Percentiles rank a stretch among this genome's conserved stretches.
These are phyloP conservation scores for Macropodus opercularis DNA, from an alignment of 2,797 vertebrate genomes.

Conservation along the genomic window DNA sequence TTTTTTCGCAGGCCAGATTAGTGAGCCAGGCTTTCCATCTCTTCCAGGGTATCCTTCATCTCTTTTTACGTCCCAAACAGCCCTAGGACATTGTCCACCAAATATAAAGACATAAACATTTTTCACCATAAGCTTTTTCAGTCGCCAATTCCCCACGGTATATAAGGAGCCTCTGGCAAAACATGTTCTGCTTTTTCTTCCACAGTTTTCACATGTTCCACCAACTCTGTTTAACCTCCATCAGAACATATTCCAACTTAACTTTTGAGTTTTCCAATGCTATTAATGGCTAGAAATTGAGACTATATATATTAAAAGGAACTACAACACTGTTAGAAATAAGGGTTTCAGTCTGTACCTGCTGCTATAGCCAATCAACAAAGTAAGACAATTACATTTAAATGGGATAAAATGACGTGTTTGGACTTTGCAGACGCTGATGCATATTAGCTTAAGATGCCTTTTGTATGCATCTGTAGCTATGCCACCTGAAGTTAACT, in stretches of 20 bases:
- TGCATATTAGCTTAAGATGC: no score
- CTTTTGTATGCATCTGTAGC: no score
- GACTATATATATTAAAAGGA: no score
- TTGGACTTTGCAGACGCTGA: no score
- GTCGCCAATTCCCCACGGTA: constrained; percentile 7
- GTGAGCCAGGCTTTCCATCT: constrained; percentile 45
- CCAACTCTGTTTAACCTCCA: background rate
- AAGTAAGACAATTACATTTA: no score
- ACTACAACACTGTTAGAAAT: no score
- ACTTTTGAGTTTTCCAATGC: background rate
- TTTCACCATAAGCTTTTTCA: constrained; percentile 23
- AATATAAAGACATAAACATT: constrained; percentile 58
- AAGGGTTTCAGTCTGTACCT: no score
- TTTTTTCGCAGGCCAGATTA: constrained; percentile 33
- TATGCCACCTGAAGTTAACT: no score
- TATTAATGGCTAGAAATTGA: background rate
- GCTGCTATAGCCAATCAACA: no score
- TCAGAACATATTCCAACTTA: no score
- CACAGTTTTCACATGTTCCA: constrained; percentile 25
- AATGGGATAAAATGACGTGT: no score
- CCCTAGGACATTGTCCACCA: constrained; percentile 41
- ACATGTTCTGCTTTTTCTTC: constrained; percentile 17
- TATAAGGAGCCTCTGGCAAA: constrained; percentile 20
- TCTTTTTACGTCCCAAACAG: constrained; percentile 47
- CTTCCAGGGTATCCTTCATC: constrained; percentile 54